These are phyloP conservation scores for Pollachius pollachius DNA, from an alignment of 2,113 vertebrate genomes.

Conservation along the genomic window DNA sequence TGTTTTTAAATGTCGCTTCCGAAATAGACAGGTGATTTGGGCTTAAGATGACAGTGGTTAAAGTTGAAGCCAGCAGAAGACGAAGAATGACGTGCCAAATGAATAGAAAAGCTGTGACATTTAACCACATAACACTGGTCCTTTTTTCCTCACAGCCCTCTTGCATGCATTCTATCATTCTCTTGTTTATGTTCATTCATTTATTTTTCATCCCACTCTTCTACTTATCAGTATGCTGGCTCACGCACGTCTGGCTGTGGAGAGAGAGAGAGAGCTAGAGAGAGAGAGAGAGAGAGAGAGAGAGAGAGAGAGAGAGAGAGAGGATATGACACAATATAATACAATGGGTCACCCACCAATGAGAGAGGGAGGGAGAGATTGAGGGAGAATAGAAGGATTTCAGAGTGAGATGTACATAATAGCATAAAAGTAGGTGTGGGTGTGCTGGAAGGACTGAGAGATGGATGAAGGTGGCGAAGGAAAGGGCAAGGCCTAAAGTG, in stretches of 20 bases:
- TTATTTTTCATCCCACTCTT: not conserved
- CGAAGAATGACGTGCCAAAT: slow-evolving; percentile 52
- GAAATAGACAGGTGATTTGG: too few relatives aligned
- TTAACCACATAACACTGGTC: slow-evolving; percentile 54
- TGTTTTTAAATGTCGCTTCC: too few relatives aligned
- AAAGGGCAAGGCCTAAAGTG: slow-evolving; percentile 21
- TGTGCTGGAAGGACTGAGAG: slow-evolving; percentile 10
- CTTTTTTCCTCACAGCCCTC: slow-evolving; percentile 49
- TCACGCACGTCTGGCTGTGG: slow-evolving; percentile 55
- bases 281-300: slow-evolving; percentile 11
- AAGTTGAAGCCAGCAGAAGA: slow-evolving; percentile 66
- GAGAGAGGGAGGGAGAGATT: slow-evolving; percentile 6
- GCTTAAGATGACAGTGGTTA: not conserved
- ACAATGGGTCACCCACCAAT: not conserved
- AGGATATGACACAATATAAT: slow-evolving; percentile 37
- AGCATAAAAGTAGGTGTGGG: not conserved
- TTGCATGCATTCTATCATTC: slow-evolving; percentile 43
- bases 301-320: slow-evolving; percentile 41
- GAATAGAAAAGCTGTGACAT: slow-evolving; percentile 71
- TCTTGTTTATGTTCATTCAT: slow-evolving; percentile 26
- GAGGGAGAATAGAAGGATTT: slow-evolving; percentile 19
- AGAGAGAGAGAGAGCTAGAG: slow-evolving; percentile 24
- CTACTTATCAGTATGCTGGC: slow-evolving; percentile 65
- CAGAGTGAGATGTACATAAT: slow-evolving; percentile 27
- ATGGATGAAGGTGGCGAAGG: not conserved